Evolutionary conservation across 2,888 invertebrate species (phyloP), one percentile per base, ranked within the genome.

Genomic region (Meiosimyza decipiens): DNA sequence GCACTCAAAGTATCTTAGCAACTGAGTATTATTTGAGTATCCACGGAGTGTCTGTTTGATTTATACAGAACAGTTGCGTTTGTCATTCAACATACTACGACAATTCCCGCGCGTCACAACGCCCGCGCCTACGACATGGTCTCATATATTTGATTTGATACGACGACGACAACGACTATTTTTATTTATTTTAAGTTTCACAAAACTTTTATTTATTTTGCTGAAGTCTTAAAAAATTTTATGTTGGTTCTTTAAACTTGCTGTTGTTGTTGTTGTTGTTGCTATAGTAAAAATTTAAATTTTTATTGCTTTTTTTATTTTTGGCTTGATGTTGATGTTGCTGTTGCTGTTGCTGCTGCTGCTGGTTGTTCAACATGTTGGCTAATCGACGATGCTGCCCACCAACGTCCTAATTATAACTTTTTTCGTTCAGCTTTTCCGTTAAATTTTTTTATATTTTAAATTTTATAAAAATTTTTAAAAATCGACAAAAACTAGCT

Each of bases 331-430:
- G 72, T n/a, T n/a, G n/a, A n/a, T n/a, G n/a, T n/a, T n/a, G n/a
- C n/a, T n/a, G n/a, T 40, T 75, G 71, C n/a, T 65, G 78, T 55
- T 73, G 67, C 49, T 66, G 74, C 7, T 69, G 73, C 72, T 73
- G 72, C 49, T 75, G 66, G 68, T 22, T 73, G 67, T 64, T 57
- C 75, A 81, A 81, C 80, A 80, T 80, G 77, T 81, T 80, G 77
- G 79, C 78, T 81, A 80, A 80, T 80, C 79, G 77, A 67, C 52
- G 78, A n/a, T 64, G 22, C 52, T 66, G 47, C 71, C 71, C 55
- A 71, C 71, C 54, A 63, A 47, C 71, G 13, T 71, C 52, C 64
- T 71, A 71, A 71, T 64, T 71, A 64, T 71, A 71, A 71, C 54
- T 62, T 52, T 1, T 55, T 72, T 74, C 68, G 67, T 71, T 47